Conservation (phyloP, 2,797 vertebrate species). For the Pelodytes ibericus region DNA sequence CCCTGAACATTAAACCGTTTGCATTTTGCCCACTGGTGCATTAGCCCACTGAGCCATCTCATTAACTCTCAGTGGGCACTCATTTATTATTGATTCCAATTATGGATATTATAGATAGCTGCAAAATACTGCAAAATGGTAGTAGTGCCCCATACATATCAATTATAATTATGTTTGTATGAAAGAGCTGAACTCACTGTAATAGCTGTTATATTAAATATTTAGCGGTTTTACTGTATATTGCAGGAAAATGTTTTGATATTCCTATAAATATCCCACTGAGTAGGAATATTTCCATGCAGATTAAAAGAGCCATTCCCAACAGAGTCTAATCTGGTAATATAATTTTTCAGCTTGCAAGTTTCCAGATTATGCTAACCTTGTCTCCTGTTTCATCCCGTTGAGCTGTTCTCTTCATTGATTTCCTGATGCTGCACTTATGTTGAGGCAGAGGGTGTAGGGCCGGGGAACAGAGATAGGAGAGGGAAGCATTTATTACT, state of each 20-base stretch:
- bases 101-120: no score
- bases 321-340: not conserved
- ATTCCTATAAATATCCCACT: constrained; percentile 1
- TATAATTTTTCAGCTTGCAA: not conserved
- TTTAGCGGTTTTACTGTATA: constrained; percentile 9
- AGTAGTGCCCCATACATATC: no score
- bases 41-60: no score
- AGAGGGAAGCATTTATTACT: constrained; percentile 37
- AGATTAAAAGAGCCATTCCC: no score
- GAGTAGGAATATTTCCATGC: no score
- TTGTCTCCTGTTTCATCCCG: constrained; percentile 14
- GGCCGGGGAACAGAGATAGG: constrained; percentile 30
- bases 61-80: no score
- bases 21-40: no score
- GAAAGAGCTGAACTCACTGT: constrained; percentile 11
- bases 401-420: constrained; percentile 17
- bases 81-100: no score
- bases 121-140: no score
- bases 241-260: not conserved
- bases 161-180: no score
- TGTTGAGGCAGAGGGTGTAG: constrained; percentile 18
- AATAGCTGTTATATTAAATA: constrained; percentile 21
- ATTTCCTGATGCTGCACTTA: constrained; percentile 31
- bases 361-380: constrained; percentile 1
- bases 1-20: no score